Evolutionary conservation across 2,113 vertebrate species (phyloP).

Genomic region (Gulo gulo): DNA sequence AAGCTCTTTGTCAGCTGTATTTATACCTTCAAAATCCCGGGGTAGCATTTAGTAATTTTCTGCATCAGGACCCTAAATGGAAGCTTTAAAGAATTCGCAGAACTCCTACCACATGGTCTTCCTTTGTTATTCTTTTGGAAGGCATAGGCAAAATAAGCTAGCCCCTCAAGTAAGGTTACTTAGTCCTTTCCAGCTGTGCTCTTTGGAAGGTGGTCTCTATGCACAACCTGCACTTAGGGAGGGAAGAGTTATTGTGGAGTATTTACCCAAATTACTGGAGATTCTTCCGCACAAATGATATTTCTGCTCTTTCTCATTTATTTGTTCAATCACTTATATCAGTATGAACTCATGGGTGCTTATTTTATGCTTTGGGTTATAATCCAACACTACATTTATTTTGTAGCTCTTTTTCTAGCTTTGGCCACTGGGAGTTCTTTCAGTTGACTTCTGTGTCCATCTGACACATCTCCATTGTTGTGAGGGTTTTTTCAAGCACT

Average conservation of each 20-base stretch:
- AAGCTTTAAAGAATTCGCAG: conserved; percentile 37
- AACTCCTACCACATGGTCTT: conserved; percentile 9
- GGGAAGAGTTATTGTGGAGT: not conserved
- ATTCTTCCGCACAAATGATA: not conserved
- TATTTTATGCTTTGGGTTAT: not conserved
- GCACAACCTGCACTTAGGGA: not conserved
- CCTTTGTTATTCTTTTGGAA: conserved; percentile 10
- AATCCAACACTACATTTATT: not conserved
- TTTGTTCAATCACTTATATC: not conserved
- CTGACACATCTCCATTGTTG: not conserved
- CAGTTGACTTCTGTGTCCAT: not conserved
- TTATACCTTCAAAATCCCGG: conserved; percentile 35
- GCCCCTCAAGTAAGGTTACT: not conserved
- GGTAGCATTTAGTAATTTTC: conserved; percentile 50
- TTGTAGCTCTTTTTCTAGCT: not conserved
- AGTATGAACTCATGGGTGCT: not conserved
- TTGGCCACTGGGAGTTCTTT: not conserved
- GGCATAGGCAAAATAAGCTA: not conserved
- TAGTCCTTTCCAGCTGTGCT: not conserved
- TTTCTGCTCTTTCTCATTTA: not conserved
- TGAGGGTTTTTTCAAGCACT: not conserved
- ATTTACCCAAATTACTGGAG: not conserved
- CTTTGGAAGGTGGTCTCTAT: not conserved
- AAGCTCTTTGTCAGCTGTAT: not conserved
- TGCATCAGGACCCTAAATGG: conserved; percentile 24